Evolutionary conservation across 2,113 vertebrate genomes (phyloP), one percentile per base, ranked within the genome.

Genomic region (Cinclus mexicanus): DNA sequence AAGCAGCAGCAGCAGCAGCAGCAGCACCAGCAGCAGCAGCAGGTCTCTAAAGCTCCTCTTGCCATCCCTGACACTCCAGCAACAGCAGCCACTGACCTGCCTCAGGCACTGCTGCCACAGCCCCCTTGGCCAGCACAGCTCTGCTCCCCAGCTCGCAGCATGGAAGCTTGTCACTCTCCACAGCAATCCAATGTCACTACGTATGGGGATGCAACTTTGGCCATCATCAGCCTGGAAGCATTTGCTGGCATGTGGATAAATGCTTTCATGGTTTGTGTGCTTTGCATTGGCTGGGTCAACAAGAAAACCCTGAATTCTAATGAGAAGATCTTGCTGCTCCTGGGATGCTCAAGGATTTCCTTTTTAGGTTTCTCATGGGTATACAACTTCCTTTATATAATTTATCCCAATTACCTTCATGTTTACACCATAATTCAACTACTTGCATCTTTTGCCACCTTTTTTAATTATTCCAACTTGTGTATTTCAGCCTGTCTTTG

Each of bases 311-410:
- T 94, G 46, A 93, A 35, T 33, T 90, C 88, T 12, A 82, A 26
- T 19, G 79, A 96, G 69, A 95, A 95, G 71, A 59, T 97, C 28
- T 19, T 95, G 86, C 6, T 80, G 16, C 17, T 68, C 6, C 42
- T 95, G 52, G 82, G 85, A 17, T 79, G 72, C 25, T 77, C 14
- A 42, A 90, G 90, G 31, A 31, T 83, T 72, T 70, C 12, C 1
- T 19, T 19, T 31, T 39, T 79, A 11, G 44, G 41, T 4, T 0
- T 14, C 9, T 9, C 28, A 3, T 74, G 52, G 37, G 0, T 46
- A 11, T 31, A 52, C 25, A 2, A 0, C 6, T 28, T 88, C 5
- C 2, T 70, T n/a, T 26, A 10, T 39, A 1, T 2, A 6, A 1
- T 55, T 71, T 84, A 35, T 21, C 29, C 47, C 3, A 2, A 0